phyloP scores from a whole-genome alignment of 1,140 invertebrate species.

The Pantala flavescens region DNA sequence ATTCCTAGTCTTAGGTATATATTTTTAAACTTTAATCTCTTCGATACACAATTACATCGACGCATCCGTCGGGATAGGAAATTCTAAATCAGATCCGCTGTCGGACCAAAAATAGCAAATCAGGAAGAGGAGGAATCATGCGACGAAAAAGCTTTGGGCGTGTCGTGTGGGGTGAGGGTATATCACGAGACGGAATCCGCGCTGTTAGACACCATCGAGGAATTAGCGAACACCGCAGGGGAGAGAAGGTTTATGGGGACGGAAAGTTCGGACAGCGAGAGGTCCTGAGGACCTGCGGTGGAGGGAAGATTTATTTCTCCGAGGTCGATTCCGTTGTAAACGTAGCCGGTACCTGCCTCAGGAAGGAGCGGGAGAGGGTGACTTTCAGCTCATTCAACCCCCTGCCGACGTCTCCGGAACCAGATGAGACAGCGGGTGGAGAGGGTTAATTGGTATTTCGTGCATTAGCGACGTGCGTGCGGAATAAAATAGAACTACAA shows the following conservation, averaged over 20 bases:
- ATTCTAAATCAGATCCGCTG: too few relatives aligned
- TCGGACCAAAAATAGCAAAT: too few relatives aligned
- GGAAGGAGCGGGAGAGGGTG: neutral
- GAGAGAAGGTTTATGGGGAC: neutral
- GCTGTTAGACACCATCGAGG: too few relatives aligned
- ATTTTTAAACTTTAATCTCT: too few relatives aligned
- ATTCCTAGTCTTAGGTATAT: too few relatives aligned
- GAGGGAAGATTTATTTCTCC: neutral
- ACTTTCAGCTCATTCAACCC: neutral
- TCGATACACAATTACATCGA: too few relatives aligned
- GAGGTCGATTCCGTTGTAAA: slow-evolving; percentile 1
- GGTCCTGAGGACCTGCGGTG: neutral
- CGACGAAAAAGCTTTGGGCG: too few relatives aligned
- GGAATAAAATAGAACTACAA: neutral
- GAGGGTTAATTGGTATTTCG: neutral
- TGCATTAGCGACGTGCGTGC: slow-evolving; percentile 1
- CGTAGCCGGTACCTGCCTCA: neutral
- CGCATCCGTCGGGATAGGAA: too few relatives aligned
- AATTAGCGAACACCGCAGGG: neutral
- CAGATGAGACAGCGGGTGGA: neutral
- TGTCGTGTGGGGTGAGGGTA: too few relatives aligned
- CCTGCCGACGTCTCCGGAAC: neutral
- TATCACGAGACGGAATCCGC: too few relatives aligned
- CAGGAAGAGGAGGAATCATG: too few relatives aligned
- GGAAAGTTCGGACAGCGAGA: neutral